A percentile compares a stretch with the other conserved stretches of the same genome.
phyloP scores from a whole-genome alignment of 2,888 invertebrate genomes.

The Prenolepis imparis region DNA sequence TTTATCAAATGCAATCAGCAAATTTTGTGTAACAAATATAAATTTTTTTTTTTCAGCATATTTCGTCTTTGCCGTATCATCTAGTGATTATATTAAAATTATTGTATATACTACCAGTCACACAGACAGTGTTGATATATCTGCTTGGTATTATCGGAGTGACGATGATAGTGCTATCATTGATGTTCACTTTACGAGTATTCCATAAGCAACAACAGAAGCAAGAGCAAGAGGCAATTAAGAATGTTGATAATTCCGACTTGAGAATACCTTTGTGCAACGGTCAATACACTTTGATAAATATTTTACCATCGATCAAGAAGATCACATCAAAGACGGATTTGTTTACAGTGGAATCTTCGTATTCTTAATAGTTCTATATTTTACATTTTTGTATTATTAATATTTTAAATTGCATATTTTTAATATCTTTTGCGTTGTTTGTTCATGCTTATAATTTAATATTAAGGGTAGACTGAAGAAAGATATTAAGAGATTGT shows the following conservation, averaged over 20 bases:
- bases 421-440: neutral
- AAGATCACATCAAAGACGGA: slow-evolving; percentile 84
- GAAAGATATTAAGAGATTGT: neutral
- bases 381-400: neutral
- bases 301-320: slow-evolving; percentile 83
- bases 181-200: slow-evolving; percentile 79
- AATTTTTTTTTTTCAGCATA: slow-evolving; percentile 74
- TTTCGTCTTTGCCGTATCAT: slow-evolving; percentile 73
- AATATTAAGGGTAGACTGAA: neutral
- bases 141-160: slow-evolving; percentile 79
- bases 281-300: slow-evolving; percentile 83
- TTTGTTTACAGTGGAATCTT: slow-evolving; percentile 73
- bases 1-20: neutral
- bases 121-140: slow-evolving; percentile 79
- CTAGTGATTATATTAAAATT: slow-evolving; percentile 75
- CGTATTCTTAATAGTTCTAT: neutral
- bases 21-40: neutral
- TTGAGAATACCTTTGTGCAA: slow-evolving; percentile 83
- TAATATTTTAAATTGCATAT: neutral
- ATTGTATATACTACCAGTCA: slow-evolving; percentile 78
- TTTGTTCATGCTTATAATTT: neutral
- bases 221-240: slow-evolving; percentile 72
- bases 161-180: slow-evolving; percentile 76
- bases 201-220: slow-evolving; percentile 78
- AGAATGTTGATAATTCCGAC: slow-evolving; percentile 81